Percentiles rank a stretch among this genome's conserved stretches.
phyloP scores from a whole-genome alignment of 2,113 vertebrate species.

The Phylloscopus whistleri region DNA sequence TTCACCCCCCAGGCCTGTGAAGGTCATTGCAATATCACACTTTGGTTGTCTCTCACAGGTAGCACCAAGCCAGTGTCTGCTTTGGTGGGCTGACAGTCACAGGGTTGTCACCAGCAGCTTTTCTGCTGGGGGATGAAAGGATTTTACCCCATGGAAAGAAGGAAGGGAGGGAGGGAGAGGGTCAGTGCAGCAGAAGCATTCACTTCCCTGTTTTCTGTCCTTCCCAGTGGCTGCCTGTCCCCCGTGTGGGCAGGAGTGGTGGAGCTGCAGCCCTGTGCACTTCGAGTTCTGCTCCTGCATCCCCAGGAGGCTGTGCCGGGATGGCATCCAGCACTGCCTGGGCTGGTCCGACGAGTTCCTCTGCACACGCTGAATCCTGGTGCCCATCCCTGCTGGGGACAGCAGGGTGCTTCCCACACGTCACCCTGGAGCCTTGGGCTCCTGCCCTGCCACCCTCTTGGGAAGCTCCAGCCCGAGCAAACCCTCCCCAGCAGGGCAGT shows the following conservation, averaged over 20 bases:
- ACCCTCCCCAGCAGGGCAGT: neutral
- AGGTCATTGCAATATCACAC: neutral
- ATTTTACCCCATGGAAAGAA: fast-evolving
- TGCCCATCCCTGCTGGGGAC: neutral
- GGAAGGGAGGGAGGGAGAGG: neutral
- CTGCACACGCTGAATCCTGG: slow-evolving; percentile 49
- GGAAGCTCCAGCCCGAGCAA: neutral
- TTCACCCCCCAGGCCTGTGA: neutral
- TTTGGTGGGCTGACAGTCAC: neutral
- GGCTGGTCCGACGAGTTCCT: slow-evolving; percentile 77
- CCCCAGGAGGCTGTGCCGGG: slow-evolving; percentile 70
- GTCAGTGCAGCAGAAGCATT: neutral
- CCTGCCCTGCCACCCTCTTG: neutral
- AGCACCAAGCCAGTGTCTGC: neutral
- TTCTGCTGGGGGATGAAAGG: neutral
- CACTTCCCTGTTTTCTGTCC: neutral
- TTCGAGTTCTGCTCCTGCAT: slow-evolving; percentile 74
- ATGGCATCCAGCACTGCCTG: slow-evolving; percentile 70
- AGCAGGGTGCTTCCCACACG: neutral
- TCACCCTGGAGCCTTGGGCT: neutral
- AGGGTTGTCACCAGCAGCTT: neutral
- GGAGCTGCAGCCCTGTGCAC: slow-evolving; percentile 71
- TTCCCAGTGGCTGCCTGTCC: slow-evolving; percentile 67
- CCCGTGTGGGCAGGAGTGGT: slow-evolving; percentile 63
- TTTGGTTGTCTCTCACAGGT: neutral